These are phyloP conservation scores for Formicarius rufipectus DNA, from an alignment of 2,113 vertebrate species.

Conservation along the genomic window DNA sequence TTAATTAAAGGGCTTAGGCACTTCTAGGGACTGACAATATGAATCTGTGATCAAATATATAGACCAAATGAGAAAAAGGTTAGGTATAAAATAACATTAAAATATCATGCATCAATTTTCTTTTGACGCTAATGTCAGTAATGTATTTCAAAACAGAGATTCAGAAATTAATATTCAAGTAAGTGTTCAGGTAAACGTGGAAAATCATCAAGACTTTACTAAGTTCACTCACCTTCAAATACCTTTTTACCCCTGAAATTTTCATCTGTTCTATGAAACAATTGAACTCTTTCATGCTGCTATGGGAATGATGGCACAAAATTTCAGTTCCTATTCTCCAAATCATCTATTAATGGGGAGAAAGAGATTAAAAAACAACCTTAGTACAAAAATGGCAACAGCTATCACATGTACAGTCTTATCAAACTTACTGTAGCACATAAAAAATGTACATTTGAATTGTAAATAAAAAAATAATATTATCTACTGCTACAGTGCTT, in stretches of 20 bases:
- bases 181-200: neutral
- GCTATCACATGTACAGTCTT: neutral
- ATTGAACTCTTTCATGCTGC: slow-evolving; percentile 79
- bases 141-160: neutral
- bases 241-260: slow-evolving; percentile 81
- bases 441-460: neutral
- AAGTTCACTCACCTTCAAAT: slow-evolving; percentile 78
- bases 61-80: neutral
- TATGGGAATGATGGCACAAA: slow-evolving; percentile 82
- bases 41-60: neutral
- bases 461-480: neutral
- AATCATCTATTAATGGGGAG: slow-evolving; percentile 72
- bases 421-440: neutral
- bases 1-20: neutral
- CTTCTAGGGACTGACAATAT: neutral
- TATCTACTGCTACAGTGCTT: neutral
- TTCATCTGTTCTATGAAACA: slow-evolving; percentile 88
- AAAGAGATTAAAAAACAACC: neutral
- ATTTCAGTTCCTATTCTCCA: slow-evolving; percentile 89
- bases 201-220: neutral
- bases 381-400: neutral
- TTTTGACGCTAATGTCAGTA: neutral
- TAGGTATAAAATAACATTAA: neutral
- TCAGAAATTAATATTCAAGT: neutral
- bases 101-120: neutral